Evolutionary conservation across 1,140 invertebrate genomes (phyloP), one percentile per base, ranked within the genome.

Genomic region (Macrostomum lignano): DNA sequence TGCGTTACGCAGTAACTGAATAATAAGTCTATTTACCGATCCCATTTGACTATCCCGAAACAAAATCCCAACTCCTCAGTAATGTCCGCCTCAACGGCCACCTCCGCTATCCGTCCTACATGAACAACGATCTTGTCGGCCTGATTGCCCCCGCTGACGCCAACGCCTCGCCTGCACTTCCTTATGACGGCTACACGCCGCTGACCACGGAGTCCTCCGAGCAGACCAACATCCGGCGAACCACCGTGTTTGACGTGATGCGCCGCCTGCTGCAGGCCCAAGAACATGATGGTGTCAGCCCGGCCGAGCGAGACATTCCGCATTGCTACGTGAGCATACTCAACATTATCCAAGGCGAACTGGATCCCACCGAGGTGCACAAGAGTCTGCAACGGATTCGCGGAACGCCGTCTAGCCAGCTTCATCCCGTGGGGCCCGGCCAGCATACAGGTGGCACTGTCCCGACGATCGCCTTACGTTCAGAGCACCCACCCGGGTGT

Each of bases 231-330:
- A 42, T 31, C 36, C 42, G 24, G 21, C 88, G 88, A 63, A 93
- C 82, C 2, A 86, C 81, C 38, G 82, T 91, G 2, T 58, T 86
- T 34, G 82, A 93, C 62, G 81, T 91, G 5, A 88, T 91, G 79
- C 64, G 77, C 46, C 64, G 84, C 37, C 60, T 98, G 19, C 55
- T 96, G 10, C 82, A 96, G 55, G 55, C 82, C 84, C 0, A 93
- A 93, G 61, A 94, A 94, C 51, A 94, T 98, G 84, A 96, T 96
- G 88, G 86, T 96, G 3, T 93, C 84, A 0, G 78, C 84, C 11
- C 71, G 72, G 24, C 53, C 19, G 73, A 71, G 43, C 21, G 23
- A 5, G 20, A 50, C 53, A 70, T 73, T 23, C 70, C 73, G 35
- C 84, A 94, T 52, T 88, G 81, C 50, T 96, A 86, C 46, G 82